Evolutionary conservation across 2,113 vertebrate species (phyloP).

Genomic region (Rhadina sibilatrix): DNA sequence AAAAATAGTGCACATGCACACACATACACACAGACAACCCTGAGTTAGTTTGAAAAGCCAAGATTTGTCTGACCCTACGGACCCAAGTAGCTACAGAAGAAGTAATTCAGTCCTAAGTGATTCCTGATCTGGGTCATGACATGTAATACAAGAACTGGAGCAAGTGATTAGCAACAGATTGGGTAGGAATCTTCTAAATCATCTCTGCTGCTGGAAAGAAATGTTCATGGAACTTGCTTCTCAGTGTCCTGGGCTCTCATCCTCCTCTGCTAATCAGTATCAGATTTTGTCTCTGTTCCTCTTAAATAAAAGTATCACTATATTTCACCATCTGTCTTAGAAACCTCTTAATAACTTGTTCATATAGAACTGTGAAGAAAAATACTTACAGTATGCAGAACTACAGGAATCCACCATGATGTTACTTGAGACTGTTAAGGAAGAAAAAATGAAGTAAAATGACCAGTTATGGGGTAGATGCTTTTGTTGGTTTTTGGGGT

Average conservation of each 20-base stretch:
- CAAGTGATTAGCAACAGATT: slow-evolving; percentile 47
- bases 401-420: neutral
- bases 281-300: neutral
- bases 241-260: neutral
- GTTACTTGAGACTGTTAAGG: neutral
- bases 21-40: neutral
- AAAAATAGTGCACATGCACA: neutral
- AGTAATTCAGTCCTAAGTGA: neutral
- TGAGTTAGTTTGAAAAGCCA: neutral
- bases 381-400: neutral
- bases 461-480: neutral
- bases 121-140: slow-evolving; percentile 13
- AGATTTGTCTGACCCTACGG: neutral
- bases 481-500: neutral
- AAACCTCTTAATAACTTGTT: neutral
- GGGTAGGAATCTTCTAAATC: slow-evolving; percentile 13
- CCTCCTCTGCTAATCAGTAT: neutral
- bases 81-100: neutral
- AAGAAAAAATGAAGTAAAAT: neutral
- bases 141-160: neutral
- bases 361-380: neutral
- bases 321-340: neutral
- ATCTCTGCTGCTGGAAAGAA: slow-evolving; percentile 2
- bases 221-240: neutral
- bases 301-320: neutral